Conservation (phyloP, 2,888 invertebrate species). For the Smittia sp. region DNA sequence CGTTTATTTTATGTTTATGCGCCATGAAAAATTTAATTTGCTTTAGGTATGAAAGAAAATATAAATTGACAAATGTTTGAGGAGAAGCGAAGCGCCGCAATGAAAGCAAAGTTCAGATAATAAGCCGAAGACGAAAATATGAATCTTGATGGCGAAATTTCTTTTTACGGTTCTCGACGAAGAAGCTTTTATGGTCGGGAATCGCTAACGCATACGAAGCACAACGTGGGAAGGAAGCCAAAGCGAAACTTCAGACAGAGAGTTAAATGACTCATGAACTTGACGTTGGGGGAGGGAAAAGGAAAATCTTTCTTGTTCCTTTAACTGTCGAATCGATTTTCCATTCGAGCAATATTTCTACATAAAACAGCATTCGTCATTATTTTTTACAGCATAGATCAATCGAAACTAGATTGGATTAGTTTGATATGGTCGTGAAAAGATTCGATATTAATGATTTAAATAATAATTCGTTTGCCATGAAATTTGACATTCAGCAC, state of each 20-base stretch:
- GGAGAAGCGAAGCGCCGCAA: too few relatives aligned
- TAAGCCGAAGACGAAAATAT: neutral
- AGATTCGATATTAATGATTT: too few relatives aligned
- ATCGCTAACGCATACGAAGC: too few relatives aligned
- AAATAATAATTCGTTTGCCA: too few relatives aligned
- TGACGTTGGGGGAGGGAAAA: neutral
- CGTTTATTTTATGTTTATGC: slow-evolving; percentile 21
- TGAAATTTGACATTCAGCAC: too few relatives aligned
- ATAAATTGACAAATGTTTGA: slow-evolving; percentile 33
- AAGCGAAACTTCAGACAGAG: neutral
- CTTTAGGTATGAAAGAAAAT: slow-evolving; percentile 28
- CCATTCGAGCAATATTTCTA: neutral
- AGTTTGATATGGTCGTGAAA: too few relatives aligned
- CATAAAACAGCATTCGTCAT: slow-evolving; percentile 15
- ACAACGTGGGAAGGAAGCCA: too few relatives aligned
- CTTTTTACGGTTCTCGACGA: neutral
- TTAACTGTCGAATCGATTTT: neutral
- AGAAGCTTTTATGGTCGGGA: too few relatives aligned
- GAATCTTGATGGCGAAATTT: neutral
- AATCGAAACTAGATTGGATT: too few relatives aligned
- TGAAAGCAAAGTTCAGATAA: too few relatives aligned
- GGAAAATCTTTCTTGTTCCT: neutral
- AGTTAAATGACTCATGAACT: slow-evolving; percentile 23
- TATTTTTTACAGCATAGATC: neutral
- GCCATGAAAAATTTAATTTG: slow-evolving; percentile 36